Evolutionary conservation across 2,888 invertebrate species (phyloP).

Genomic region (Cheilosia pagana): DNA sequence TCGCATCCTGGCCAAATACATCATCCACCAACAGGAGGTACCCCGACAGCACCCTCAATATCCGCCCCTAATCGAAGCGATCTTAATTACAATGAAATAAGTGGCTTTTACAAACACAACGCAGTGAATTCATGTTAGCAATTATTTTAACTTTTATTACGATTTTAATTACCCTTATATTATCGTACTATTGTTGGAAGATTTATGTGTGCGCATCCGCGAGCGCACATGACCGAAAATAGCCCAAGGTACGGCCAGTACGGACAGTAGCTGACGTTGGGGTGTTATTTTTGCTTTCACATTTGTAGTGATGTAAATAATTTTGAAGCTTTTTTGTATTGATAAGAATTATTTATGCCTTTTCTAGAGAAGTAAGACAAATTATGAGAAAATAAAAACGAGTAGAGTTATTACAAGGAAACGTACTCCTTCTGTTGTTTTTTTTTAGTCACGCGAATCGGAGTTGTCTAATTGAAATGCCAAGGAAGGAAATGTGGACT

Average conservation of each 20-base stretch:
- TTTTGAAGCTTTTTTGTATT: slow-evolving; percentile 65
- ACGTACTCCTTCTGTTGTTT: slow-evolving; percentile 48
- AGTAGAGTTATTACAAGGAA: slow-evolving; percentile 54
- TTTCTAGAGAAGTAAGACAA: slow-evolving; percentile 52
- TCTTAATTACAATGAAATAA: slow-evolving; percentile 78
- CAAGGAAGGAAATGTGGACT: neutral
- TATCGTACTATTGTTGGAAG: slow-evolving; percentile 53
- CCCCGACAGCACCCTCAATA: slow-evolving; percentile 47
- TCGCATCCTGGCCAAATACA: slow-evolving; percentile 77
- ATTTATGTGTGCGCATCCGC: slow-evolving; percentile 37
- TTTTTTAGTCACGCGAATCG: slow-evolving; percentile 52
- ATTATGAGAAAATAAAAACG: slow-evolving; percentile 54
- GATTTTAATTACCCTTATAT: slow-evolving; percentile 69
- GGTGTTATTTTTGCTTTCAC: slow-evolving; percentile 24
- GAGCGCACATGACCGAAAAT: slow-evolving; percentile 26
- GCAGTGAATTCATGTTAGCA: slow-evolving; percentile 80
- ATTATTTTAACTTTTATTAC: slow-evolving; percentile 68
- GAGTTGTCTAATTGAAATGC: slow-evolving; percentile 29
- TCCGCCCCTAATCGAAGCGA: slow-evolving; percentile 76
- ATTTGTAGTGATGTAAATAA: slow-evolving; percentile 65
- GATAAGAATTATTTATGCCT: slow-evolving; percentile 69
- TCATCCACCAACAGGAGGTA: slow-evolving; percentile 18
- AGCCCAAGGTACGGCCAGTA: neutral
- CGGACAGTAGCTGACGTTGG: neutral
- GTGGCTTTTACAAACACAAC: slow-evolving; percentile 75